Base-by-base conservation (phyloP, 2,113 vertebrate genomes). In the Halichoeres trimaculatus region DNA sequence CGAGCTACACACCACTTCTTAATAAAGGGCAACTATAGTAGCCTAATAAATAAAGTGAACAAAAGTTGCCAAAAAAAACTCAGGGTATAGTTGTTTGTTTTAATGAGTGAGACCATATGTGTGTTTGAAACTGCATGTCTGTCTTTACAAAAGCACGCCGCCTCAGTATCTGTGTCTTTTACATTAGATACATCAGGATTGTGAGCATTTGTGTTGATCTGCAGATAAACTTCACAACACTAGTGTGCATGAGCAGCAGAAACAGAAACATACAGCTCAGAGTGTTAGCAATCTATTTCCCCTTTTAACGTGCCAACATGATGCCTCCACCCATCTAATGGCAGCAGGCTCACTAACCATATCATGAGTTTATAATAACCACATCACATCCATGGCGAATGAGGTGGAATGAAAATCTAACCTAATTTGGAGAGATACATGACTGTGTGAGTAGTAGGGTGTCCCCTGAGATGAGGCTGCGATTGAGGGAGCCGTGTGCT, bases 301-400 rank as follows among this genome's bases (percentile, higher is more conserved):
- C 74, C 60, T 54, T 76, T 68, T 79, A 85, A 86, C 56, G 47
- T 23, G 17, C 74, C 84, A 74, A 70, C 59, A 62, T 64, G 75
- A 72, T 58, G 81, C 81, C 83, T 86, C 80, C 74, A 74, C 78
- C 62, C 80, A 57, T 81, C 80, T 75, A 80, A 83, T 55, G 66
- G 60, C 80, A 78, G 86, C 76, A 77, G 84, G 70, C 78, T 87
- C 88, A 78, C 84, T 86, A 89, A 90, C 89, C 84, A 85, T 67
- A 87, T 91, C 84, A 90, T 78, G 86, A 89, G 80, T 90, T 83
- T 83, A 87, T 91, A 90, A 88, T 89, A 87, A 90, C 86, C 88
- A 84, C 84, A 86, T 90, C 89, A 88, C 82, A 89, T 90, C 85
- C 80, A 79, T 62, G 80, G 77, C 74, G 78, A 88, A 90, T 83